Conservation (phyloP, 2,113 vertebrate genomes). For the Lucifuga dentata region DNA sequence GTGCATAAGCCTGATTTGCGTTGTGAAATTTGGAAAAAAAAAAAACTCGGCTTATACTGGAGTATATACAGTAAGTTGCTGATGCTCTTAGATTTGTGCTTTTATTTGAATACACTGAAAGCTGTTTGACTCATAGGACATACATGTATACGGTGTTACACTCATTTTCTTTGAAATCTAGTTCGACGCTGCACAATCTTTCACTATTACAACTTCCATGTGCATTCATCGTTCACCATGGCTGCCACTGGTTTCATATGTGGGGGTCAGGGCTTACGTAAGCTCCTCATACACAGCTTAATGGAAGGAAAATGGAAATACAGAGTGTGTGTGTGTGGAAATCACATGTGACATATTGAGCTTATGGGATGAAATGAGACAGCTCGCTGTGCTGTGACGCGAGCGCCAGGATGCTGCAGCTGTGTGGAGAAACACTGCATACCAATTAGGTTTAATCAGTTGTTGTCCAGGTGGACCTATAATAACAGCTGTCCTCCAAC, state of each 20-base stretch:
- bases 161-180: background rate
- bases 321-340: too few relatives aligned
- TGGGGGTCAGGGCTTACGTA: too few relatives aligned
- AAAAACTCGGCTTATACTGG: too few relatives aligned
- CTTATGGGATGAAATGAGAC: background rate
- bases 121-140: constrained; percentile 10
- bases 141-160: background rate
- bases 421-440: background rate
- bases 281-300: too few relatives aligned
- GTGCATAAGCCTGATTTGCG: too few relatives aligned
- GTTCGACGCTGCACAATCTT: background rate
- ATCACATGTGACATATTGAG: background rate
- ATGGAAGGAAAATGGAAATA: background rate
- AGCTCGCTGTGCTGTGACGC: background rate
- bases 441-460: background rate
- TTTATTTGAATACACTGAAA: constrained; percentile 3
- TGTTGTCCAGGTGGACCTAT: background rate
- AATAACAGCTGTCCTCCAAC: background rate
- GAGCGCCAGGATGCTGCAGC: background rate
- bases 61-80: too few relatives aligned
- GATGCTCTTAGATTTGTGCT: background rate
- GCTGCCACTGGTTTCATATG: too few relatives aligned
- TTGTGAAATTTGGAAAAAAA: too few relatives aligned
- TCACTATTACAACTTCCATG: too few relatives aligned
- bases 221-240: too few relatives aligned